These are phyloP conservation scores for Scaptomyza hsui DNA, from an alignment of 1,140 invertebrate species.

Conservation along the genomic window DNA sequence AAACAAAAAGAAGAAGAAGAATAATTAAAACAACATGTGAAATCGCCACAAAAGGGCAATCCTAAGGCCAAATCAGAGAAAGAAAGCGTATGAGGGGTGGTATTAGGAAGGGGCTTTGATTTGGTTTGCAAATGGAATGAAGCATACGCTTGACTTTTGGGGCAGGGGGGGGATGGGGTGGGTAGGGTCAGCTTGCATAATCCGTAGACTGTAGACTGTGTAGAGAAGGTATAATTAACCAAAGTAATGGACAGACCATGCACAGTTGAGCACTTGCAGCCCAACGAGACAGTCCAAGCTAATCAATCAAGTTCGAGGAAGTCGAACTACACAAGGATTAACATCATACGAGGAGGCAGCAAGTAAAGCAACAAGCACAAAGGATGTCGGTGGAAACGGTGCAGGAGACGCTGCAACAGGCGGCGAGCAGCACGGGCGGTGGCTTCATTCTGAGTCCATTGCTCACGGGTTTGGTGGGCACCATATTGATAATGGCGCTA, in stretches of 20 bases:
- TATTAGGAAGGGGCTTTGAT: conserved; percentile 13
- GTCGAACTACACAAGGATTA: neutral
- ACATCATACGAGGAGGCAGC: too few species aligned
- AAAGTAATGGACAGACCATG: neutral
- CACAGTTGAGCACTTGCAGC: conserved; percentile 63
- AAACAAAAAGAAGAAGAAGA: too few species aligned
- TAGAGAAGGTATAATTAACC: conserved; percentile 52
- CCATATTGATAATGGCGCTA: conserved; percentile 53
- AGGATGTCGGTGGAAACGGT: conserved; percentile 74
- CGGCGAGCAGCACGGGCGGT: conserved; percentile 25
- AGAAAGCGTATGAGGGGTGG: neutral
- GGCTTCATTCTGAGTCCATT: conserved; percentile 58
- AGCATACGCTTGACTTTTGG: conserved; percentile 61
- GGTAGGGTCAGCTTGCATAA: conserved; percentile 12
- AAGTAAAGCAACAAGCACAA: neutral
- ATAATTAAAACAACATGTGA: neutral
- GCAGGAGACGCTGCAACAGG: conserved; percentile 66
- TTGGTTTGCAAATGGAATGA: conserved; percentile 58
- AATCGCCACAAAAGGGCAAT: neutral
- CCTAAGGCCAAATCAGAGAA: neutral
- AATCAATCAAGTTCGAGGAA: neutral
- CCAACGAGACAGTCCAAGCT: conserved; percentile 24
- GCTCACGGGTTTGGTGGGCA: conserved; percentile 65
- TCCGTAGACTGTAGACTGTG: conserved; percentile 1
- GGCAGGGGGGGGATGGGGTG: neutral